Evolutionary conservation across 2,888 invertebrate genomes (phyloP), one percentile per base, ranked within the genome.

Genomic region (Ectemnius continuus): DNA sequence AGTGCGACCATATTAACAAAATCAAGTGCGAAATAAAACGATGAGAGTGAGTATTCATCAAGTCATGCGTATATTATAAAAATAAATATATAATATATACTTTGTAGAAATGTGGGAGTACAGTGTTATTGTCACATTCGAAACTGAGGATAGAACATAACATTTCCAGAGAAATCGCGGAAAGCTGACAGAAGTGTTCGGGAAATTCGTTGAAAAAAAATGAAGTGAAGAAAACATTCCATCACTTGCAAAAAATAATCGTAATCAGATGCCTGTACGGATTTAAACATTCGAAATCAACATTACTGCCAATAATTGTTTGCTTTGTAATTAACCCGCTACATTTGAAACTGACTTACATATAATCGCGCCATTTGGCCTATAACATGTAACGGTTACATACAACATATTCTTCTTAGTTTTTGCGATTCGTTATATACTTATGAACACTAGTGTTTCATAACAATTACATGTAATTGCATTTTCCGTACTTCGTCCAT

Each of bases 61-160:
- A 80, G 79, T 84, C 80, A 80, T 80, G 81, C 80, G 75, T 81
- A 85, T 84, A 84, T 85, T 82, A 83, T 81, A 82, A 79, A 86
- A 82, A 85, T 84, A 78, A 77, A 84, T 77, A 86, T 84, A 84
- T 87, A 87, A 84, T 86, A 86, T 84, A 86, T 84, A 86, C 78
- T 85, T 85, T 84, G 80, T 86, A 85, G 85, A 81, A 81, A 76
- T 80, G 82, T 80, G 81, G 80, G 77, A 78, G 72, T 79, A 82
- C 83, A 84, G 82, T 85, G 83, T 87, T 79, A 83, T 86, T 84
- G 79, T 80, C 78, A 79, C 79, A 79, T 81, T 82, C 72, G 70
- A 81, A 79, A 77, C 74, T 78, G 78, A 70, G 80, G 62, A 76
- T 75, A 73, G 70, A 70, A 46, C 45, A 52, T 81, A 69, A 36